Base-by-base conservation (phyloP, 2,888 invertebrate genomes). In the Keiferia lycopersicella region DNA sequence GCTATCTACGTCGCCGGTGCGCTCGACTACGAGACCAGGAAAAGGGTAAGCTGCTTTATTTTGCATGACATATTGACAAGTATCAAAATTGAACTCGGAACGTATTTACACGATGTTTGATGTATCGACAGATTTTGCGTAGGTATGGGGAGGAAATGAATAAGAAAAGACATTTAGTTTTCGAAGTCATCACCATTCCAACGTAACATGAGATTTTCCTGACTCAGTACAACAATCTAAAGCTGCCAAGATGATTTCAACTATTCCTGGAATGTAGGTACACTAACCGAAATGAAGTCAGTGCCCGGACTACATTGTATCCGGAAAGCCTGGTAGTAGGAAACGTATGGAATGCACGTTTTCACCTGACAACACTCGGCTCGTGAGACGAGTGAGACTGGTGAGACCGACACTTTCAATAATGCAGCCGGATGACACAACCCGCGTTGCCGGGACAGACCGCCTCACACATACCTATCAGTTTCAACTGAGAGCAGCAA, bases 1-100 rank as follows among this genome's bases (percentile, higher is more conserved):
- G 98, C 98, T 86, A 98, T 99, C 91, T 98, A 98, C 92, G 98
- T 99, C 75, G 98, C 98, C 66, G 98, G 98, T 73, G 97, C 98
- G 67, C 94, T 99, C 84, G 99, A 99, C 93, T 99, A 98, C 88
- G 98, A 98, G 90, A 97, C 98, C 63, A 94, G 98, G 82, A 97
- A 98, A 92, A 94, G 98, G 94, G 98, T 98, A 93, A 96, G 97
- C 75, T 18, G 12, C 51, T 51, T 51, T 50, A 56, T 34, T 53
- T 53, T 62, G 64, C 60, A 53, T 64, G 64, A 56, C 64, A 50
- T 11, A 59, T 59, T 41, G 39, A 59, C 16, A 58, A 59, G 16
- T 59, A 38, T 14, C 11, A 22, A 38, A 59, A 56, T 30, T 16
- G 56, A 56, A 26, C 34, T 12, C 1, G 26, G 22, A 56, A 22